Percentiles rank a stretch among this genome's conserved stretches.
Conservation (phyloP, 1,140 invertebrate species). For the Lanistes nyassanus region DNA sequence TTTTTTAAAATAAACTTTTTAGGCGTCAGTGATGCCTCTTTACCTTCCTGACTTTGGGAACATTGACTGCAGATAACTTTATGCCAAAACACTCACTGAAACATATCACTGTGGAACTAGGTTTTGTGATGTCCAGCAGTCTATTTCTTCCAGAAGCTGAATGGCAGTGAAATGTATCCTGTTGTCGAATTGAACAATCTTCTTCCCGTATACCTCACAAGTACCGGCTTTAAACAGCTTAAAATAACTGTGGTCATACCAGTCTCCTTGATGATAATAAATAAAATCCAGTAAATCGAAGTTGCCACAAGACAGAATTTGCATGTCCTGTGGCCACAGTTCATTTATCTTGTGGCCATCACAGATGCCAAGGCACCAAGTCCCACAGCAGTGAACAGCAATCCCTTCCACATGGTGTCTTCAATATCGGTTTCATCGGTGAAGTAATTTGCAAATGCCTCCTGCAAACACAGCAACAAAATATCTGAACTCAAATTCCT, state of each 20-base stretch:
- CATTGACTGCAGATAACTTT: no score
- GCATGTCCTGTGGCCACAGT: no score
- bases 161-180: no score
- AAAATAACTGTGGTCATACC: background rate
- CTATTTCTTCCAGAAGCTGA: no score
- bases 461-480: slow-evolving; percentile 63
- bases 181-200: background rate
- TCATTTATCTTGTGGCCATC: slow-evolving; percentile 41
- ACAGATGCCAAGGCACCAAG: slow-evolving; percentile 71
- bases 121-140: no score
- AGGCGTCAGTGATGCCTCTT: no score
- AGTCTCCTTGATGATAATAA: background rate
- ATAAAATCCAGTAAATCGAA: background rate
- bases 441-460: slow-evolving; percentile 72
- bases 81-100: no score
- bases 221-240: background rate
- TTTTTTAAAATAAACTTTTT: no score
- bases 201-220: background rate
- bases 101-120: no score
- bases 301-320: background rate
- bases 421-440: slow-evolving; percentile 71
- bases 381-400: slow-evolving; percentile 72
- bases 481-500: no score
- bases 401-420: slow-evolving; percentile 71
- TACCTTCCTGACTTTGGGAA: no score